A percentile compares a stretch with the other conserved stretches of the same genome.
Evolutionary conservation across 2,888 invertebrate genomes (phyloP).

Genomic region (Hirtodrosophila trivittata): DNA sequence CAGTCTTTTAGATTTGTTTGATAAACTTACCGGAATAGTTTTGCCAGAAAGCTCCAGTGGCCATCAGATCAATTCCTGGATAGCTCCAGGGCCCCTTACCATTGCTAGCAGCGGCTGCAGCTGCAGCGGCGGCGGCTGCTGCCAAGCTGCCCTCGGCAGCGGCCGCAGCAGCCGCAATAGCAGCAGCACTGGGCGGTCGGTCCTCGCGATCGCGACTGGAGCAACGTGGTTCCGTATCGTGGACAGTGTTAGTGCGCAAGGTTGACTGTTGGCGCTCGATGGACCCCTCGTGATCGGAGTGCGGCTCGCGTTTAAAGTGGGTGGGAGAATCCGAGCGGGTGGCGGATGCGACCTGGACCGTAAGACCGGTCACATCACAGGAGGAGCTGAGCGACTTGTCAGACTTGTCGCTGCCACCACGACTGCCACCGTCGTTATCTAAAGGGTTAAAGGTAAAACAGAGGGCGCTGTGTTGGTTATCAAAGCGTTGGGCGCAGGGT

Average conservation of each 20-base stretch:
- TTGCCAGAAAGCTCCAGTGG: constrained; percentile 95
- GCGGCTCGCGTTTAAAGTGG: constrained; percentile 81
- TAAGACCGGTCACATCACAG: constrained; percentile 68
- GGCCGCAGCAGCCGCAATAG: constrained; percentile 76
- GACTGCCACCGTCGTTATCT: constrained; percentile 83
- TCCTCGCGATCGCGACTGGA: constrained; percentile 78
- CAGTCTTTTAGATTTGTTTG: no score
- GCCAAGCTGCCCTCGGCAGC: constrained; percentile 78
- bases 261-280: constrained; percentile 61
- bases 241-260: constrained; percentile 45
- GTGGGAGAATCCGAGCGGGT: constrained; percentile 80
- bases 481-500: constrained; percentile 62
- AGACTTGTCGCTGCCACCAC: constrained; percentile 82
- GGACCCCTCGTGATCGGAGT: constrained; percentile 80
- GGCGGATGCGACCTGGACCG: constrained; percentile 42
- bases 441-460: constrained; percentile 65
- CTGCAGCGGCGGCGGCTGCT: constrained; percentile 80
- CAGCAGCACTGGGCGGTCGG: constrained; percentile 82
- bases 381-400: constrained; percentile 79
- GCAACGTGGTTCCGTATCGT: constrained; percentile 66
- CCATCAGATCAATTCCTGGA: constrained; percentile 91
- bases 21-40: constrained; percentile 96
- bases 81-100: constrained; percentile 88
- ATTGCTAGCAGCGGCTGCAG: constrained; percentile 80
- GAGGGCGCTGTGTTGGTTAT: constrained; percentile 80